These are phyloP conservation scores for Pseudomyrmex pallidus DNA, from an alignment of 1,140 invertebrate species.

Conservation along the genomic window DNA sequence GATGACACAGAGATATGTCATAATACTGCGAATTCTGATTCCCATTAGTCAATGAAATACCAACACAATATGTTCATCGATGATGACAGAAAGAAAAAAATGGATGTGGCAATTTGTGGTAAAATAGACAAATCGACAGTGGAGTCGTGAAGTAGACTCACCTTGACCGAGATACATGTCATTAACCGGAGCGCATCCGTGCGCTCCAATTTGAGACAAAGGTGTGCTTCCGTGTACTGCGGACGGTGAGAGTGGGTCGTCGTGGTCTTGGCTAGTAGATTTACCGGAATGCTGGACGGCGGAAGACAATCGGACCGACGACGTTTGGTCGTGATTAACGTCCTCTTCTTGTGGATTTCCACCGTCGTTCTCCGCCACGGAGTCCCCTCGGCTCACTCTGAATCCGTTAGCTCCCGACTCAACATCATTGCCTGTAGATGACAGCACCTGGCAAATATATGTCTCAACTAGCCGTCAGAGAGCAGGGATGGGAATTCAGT, in stretches of 20 bases:
- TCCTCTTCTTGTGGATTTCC: conserved; percentile 71
- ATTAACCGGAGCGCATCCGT: conserved; percentile 84
- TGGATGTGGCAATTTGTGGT: background rate
- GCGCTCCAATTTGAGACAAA: conserved; percentile 93
- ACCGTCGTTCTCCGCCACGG: conserved; percentile 81
- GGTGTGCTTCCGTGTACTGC: conserved; percentile 93
- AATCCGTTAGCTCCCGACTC: conserved; percentile 86
- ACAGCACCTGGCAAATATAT: conserved; percentile 87
- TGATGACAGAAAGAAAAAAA: conserved; percentile 72
- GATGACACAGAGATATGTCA: background rate
- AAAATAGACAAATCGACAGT: background rate
- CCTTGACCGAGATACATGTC: conserved; percentile 86
- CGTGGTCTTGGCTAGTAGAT: conserved; percentile 81
- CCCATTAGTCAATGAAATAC: background rate
- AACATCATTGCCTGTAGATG: conserved; percentile 87
- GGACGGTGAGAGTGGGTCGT: conserved; percentile 84
- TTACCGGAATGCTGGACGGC: conserved; percentile 81
- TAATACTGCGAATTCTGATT: background rate
- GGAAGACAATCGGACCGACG: conserved; percentile 86
- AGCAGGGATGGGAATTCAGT: conserved; percentile 85
- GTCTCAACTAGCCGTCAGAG: conserved; percentile 86
- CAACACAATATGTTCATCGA: conserved; percentile 71
- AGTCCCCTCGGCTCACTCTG: conserved; percentile 84
- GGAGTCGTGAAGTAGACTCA: conserved; percentile 64
- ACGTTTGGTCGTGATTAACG: conserved; percentile 79